Evolutionary conservation across 2,888 invertebrate species (phyloP).

Genomic region (Thalpophila matura): DNA sequence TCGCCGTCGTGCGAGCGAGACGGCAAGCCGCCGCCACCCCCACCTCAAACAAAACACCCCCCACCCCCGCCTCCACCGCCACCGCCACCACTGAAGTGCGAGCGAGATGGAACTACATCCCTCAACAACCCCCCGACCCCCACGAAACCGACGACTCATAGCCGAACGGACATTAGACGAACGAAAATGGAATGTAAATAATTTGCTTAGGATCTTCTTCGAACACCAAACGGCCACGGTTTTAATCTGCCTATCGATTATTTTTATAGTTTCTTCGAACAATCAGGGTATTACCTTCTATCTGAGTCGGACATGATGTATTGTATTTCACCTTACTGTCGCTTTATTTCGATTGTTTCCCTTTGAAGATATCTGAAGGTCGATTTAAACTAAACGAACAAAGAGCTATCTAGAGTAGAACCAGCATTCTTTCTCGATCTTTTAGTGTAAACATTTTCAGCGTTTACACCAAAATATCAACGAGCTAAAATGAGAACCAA

Average conservation of each 20-base stretch:
- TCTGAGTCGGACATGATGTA: slow-evolving; percentile 50
- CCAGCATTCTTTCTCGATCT: too few species aligned
- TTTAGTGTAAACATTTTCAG: too few species aligned
- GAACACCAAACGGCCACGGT: slow-evolving; percentile 64
- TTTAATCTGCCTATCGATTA: slow-evolving; percentile 64
- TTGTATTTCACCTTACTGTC: slow-evolving; percentile 56
- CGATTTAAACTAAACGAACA: too few species aligned
- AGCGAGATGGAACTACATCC: slow-evolving; percentile 89
- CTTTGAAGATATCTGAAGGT: slow-evolving; percentile 42
- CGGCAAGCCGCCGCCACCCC: slow-evolving; percentile 59
- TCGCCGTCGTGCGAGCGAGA: slow-evolving; percentile 95
- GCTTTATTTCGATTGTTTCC: slow-evolving; percentile 52
- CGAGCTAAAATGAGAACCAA: too few species aligned
- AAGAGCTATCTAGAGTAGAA: too few species aligned
- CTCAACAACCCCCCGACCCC: slow-evolving; percentile 87
- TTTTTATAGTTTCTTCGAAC: slow-evolving; percentile 63
- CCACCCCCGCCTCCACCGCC: slow-evolving; percentile 58
- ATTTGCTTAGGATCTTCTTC: slow-evolving; percentile 59
- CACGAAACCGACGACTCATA: slow-evolving; percentile 84
- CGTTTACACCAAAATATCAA: too few species aligned
- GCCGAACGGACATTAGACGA: slow-evolving; percentile 62
- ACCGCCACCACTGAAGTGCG: slow-evolving; percentile 77
- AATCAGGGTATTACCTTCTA: slow-evolving; percentile 72
- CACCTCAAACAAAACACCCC: slow-evolving; percentile 41
- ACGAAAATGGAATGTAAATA: slow-evolving; percentile 58